Base-by-base conservation (phyloP, 2,113 vertebrate genomes). In the Symphodus melops region DNA sequence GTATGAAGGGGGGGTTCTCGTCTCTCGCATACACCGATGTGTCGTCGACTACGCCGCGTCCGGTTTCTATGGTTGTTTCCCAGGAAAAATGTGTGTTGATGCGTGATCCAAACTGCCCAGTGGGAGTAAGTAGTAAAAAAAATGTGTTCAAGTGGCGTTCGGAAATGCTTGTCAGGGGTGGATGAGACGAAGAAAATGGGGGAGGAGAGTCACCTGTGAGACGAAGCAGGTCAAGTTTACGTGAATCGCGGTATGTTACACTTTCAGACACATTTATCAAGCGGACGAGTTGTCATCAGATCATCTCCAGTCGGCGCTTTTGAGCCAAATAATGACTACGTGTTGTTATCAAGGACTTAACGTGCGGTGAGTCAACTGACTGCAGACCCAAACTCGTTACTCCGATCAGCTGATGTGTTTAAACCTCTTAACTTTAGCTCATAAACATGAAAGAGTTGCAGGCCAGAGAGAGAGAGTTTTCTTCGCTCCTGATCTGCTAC, bases 31-130 rank as follows among this genome's bases (percentile, higher is more conserved):
- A 48, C 21, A 68, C 75, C 68, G 80, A 83, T 72, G 68, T 91
- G 88, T 91, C 91, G 91, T 92, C 89, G 89, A 85, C 69, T 73
- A 58, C 72, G 79, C 79, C 41, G 81, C 81, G 88, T 86, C 75
- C 74, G 72, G 75, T 85, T 79, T 75, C 71, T 65, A 80, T 54
- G 84, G 75, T 68, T 75, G 39, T 78, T 78, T 81, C 65, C 60
- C 59, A 72, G 8, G 58, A 36, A 66, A 54, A 5, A 9, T 9
- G 16, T 48, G 57, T 70, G 61, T 13, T 20, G 58, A 19, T 16
- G 59, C 17, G 39, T 23, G 72, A 39, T 58, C 17, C 3, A 44
- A 49, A 10, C 36, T 1, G 20, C 62, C 64, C 39, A 13, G 5
- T 37, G 16, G 62, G 23, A 11, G 6, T 9, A 60, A 81, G 72